Conservation (phyloP, 2,797 vertebrate species). For the Loriculus beryllinus region DNA sequence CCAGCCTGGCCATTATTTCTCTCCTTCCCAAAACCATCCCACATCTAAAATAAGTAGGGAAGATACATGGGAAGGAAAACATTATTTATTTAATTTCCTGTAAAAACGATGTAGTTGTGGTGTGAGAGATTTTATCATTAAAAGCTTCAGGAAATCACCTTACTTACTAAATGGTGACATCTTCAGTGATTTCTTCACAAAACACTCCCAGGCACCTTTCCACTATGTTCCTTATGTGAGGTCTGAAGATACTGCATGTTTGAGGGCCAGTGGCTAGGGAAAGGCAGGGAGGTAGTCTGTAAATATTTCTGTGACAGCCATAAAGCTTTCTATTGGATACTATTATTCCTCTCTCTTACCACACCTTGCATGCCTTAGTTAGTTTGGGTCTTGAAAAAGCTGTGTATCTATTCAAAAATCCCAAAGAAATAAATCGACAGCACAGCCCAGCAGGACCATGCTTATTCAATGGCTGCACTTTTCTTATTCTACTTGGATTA, state of each 20-base stretch:
- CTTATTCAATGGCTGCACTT: background rate
- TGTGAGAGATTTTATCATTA: background rate
- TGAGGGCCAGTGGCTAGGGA: background rate
- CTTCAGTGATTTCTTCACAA: background rate
- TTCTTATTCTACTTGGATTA: background rate
- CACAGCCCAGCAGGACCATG: background rate
- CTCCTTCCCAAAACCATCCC: background rate
- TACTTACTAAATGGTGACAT: background rate
- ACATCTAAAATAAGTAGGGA: background rate
- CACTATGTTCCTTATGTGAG: accelerated
- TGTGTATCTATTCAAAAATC: background rate
- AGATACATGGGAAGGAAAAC: background rate
- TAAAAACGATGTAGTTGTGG: background rate
- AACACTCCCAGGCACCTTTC: background rate
- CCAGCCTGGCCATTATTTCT: background rate
- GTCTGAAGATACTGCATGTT: background rate
- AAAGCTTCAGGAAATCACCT: background rate
- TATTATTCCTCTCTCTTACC: background rate
- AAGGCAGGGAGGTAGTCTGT: background rate
- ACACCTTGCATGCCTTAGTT: background rate
- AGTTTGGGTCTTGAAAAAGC: background rate
- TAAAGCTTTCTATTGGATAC: background rate
- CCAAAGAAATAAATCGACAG: background rate
- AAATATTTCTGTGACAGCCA: background rate
- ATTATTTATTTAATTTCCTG: background rate